Evolutionary conservation across 2,113 vertebrate genomes (phyloP), one percentile per base, ranked within the genome.

Genomic region (Reinhardtius hippoglossoides): DNA sequence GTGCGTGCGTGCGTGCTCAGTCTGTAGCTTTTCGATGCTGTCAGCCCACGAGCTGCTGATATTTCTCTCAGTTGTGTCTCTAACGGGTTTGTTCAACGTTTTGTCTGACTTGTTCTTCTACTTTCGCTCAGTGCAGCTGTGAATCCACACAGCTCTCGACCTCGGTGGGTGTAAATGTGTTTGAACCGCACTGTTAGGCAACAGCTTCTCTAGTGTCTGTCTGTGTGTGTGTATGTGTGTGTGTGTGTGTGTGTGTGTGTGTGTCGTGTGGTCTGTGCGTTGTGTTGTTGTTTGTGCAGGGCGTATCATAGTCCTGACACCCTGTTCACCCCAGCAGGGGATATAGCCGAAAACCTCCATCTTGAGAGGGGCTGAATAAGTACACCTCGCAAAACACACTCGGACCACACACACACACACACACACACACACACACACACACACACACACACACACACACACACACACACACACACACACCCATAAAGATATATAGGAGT

Each of bases 151-250:
- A 24, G 66, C 80, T 57, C 71, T 37, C 67, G 21, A 83, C 76
- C 86, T 88, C 74, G 44, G 83, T 86, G 87, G 84, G 85, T 82
- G 82, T 80, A 78, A 88, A 90, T 83, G 82, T 78, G 82, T 91
- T 89, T 86, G 82, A 85, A 82, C 74, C 21, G 70, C 85, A 80
- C 84, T 46, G 66, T 75, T 71, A 58, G 71, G 74, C 86, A 82
- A 24, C 80, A 73, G 78, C 77, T 83, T 83, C 78, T 79, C 66
- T 54, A 63, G 35, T 37, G 35, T 37, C 8, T 37, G 35, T 37
- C 1, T 37, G 52, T 27, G 35, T 24, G 27, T 26, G 35, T 5
- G 31, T 2, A 37, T n/a, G 40, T 62, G 60, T 44, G 40, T 37
- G 35, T 37, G 35, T 35, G 7, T 35, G 35, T 35, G 8, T 35